A percentile compares a stretch with the other conserved stretches of the same genome.
These are phyloP conservation scores for Arizona elegans DNA, from an alignment of 2,113 vertebrate species.

Conservation along the genomic window DNA sequence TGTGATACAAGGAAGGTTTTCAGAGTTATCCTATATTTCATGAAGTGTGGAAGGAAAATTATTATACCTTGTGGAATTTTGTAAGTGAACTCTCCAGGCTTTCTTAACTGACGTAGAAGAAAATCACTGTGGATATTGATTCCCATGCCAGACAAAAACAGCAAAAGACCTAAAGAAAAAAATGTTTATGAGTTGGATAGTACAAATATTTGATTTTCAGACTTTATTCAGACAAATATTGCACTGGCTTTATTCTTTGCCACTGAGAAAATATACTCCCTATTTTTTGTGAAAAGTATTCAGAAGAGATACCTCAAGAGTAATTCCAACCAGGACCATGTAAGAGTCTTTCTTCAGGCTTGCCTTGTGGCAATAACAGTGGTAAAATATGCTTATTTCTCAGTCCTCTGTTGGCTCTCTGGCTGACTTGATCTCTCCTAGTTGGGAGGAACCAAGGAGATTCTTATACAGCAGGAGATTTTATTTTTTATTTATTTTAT, in stretches of 20 bases:
- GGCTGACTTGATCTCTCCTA: not conserved
- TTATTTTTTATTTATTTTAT: too few species aligned
- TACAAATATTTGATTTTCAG: not conserved
- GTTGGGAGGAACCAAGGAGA: not conserved
- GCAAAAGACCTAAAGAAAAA: constrained; percentile 72
- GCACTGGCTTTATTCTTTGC: not conserved
- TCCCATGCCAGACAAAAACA: constrained; percentile 84
- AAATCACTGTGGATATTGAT: constrained; percentile 92
- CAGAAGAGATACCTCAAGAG: not conserved
- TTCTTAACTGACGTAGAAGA: constrained; percentile 80
- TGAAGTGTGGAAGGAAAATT: not conserved
- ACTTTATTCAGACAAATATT: not conserved
- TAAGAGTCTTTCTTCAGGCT: not conserved
- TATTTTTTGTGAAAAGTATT: not conserved
- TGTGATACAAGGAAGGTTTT: not conserved
- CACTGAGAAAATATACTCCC: not conserved
- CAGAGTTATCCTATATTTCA: not conserved
- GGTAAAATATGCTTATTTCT: not conserved
- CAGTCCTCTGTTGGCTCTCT: not conserved
- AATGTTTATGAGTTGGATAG: constrained; percentile 2
- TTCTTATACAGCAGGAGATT: not conserved
- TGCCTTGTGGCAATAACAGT: not conserved
- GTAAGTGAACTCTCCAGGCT: constrained; percentile 81
- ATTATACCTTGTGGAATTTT: constrained; percentile 83
- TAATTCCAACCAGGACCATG: not conserved